Evolutionary conservation across 2,797 vertebrate species (phyloP).

Genomic region (Darevskia nairensis): DNA sequence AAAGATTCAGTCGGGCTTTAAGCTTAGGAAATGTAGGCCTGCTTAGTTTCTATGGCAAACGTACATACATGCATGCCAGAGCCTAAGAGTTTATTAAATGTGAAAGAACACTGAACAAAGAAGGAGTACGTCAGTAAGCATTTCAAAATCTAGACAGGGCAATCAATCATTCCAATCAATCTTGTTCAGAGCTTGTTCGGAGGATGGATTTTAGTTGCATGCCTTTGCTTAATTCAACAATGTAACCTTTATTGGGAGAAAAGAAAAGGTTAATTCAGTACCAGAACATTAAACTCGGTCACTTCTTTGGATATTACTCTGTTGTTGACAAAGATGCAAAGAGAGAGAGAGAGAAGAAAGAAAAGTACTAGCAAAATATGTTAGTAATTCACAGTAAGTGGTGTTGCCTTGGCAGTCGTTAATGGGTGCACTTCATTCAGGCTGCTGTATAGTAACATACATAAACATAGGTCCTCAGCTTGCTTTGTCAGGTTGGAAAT

Average conservation of each 20-base stretch:
- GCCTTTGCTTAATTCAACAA: conserved; percentile 26
- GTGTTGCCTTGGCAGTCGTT: neutral
- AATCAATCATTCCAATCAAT: conserved; percentile 39
- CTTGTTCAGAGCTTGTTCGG: conserved; percentile 19
- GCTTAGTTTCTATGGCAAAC: neutral
- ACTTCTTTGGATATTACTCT: conserved; percentile 9
- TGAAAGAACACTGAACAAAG: conserved; percentile 22
- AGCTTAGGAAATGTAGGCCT: neutral
- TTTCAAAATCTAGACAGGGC: conserved; percentile 27
- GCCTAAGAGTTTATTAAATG: conserved; percentile 20
- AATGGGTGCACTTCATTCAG: neutral
- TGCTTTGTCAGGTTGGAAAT: neutral
- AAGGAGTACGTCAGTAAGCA: conserved; percentile 7
- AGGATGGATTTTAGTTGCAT: conserved; percentile 17
- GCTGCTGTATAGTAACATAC: neutral
- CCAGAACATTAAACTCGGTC: conserved; percentile 20
- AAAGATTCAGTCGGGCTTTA: neutral
- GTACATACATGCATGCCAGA: neutral
- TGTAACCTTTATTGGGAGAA: conserved; percentile 23
- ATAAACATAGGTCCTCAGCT: neutral
- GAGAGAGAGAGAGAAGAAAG: neutral
- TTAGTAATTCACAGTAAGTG: neutral
- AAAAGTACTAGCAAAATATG: neutral
- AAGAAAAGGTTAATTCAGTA: conserved; percentile 35
- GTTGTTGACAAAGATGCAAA: neutral